Evolutionary conservation across 2,113 vertebrate species (phyloP).

Genomic region (Tapirus terrestris): DNA sequence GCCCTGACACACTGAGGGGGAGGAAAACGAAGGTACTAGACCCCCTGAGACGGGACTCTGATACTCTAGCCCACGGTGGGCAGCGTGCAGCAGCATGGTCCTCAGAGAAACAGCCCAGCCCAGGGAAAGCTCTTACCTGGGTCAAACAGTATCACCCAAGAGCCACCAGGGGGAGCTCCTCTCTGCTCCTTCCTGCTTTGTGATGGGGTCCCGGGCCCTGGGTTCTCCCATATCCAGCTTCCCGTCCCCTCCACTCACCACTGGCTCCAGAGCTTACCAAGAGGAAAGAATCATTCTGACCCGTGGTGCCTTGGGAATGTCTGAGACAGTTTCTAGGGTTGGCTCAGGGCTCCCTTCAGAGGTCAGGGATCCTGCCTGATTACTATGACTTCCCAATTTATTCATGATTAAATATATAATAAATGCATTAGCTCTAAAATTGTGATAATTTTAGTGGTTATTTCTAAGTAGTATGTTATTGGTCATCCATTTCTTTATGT

Average conservation of each 20-base stretch:
- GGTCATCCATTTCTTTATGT: not conserved
- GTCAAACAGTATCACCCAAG: not conserved
- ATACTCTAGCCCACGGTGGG: too few species aligned
- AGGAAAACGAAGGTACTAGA: too few species aligned
- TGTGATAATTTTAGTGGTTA: not conserved
- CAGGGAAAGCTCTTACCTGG: not conserved
- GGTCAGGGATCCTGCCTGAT: not conserved
- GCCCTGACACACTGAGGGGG: too few species aligned
- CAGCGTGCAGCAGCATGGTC: too few species aligned
- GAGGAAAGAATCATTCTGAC: not conserved
- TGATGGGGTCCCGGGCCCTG: not conserved
- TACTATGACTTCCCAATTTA: not conserved
- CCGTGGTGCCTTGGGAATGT: not conserved
- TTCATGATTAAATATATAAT: not conserved
- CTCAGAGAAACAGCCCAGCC: not conserved
- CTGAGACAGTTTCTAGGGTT: not conserved
- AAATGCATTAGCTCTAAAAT: not conserved
- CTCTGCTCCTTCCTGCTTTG: not conserved
- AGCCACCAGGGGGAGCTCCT: not conserved
- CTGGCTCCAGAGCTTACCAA: not conserved
- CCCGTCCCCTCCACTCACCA: not conserved
- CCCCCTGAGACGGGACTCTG: too few species aligned
- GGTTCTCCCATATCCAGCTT: not conserved
- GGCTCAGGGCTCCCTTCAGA: not conserved
- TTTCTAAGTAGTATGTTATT: not conserved